phyloP scores from a whole-genome alignment of 2,888 invertebrate species.

The Callinectes sapidus region DNA sequence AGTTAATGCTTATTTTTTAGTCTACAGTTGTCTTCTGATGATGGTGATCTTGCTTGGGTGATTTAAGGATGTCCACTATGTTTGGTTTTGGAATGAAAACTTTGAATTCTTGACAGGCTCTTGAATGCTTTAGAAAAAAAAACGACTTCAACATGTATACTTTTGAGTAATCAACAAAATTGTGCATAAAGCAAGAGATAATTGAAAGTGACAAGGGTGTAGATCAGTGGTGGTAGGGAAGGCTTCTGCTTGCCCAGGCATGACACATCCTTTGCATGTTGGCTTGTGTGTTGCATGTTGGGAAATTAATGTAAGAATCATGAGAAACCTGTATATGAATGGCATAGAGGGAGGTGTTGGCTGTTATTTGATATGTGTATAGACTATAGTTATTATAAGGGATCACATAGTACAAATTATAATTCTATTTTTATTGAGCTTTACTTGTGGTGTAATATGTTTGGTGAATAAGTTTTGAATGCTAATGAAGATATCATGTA shows the following conservation, averaged over 20 bases:
- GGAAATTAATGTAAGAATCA: not conserved
- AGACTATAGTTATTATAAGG: not conserved
- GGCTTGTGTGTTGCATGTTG: not conserved
- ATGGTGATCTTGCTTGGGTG: conserved; percentile 7
- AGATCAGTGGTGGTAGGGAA: not conserved
- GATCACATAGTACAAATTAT: not conserved
- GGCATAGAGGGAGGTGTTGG: not conserved
- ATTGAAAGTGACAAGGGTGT: not conserved
- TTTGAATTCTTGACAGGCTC: not conserved
- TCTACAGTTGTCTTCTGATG: not conserved
- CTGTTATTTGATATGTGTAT: not conserved
- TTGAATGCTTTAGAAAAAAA: not conserved
- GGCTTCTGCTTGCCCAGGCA: not conserved
- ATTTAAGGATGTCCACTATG: not conserved
- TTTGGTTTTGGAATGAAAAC: not conserved
- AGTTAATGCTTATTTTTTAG: not conserved
- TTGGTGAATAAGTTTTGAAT: too few relatives aligned
- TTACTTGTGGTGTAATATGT: too few relatives aligned
- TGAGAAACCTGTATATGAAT: not conserved
- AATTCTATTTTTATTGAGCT: not conserved
- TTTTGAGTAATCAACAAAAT: not conserved
- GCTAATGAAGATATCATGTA: not conserved
- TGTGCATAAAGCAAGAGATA: not conserved
- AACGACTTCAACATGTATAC: not conserved
- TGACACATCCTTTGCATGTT: not conserved